Evolutionary conservation across 92 coral and sea anemone genomes (phyloP), one percentile per base, ranked within the genome.

Genomic region (Zoanthus gigantus): DNA sequence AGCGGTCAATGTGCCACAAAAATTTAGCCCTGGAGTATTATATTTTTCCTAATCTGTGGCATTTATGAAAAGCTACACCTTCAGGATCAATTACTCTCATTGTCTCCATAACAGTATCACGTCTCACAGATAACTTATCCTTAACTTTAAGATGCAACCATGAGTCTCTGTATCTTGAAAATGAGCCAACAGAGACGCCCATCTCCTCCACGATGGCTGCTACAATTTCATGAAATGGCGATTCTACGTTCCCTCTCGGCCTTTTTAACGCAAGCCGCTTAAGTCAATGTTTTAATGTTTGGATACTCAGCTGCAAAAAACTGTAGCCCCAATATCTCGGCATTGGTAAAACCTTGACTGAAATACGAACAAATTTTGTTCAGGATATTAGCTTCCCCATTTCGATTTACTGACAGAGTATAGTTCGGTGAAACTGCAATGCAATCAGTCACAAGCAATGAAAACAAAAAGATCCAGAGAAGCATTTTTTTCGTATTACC

Each of bases 21-120:
- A 50, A 50, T 50, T 50, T 50, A 7, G 56, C 56, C 56, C 56
- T 50, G 56, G 56, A 3, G 85, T 85, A 17, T 13, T 44, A 72
- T 90, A 84, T 78, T 76, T 31, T 46, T 56, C 68, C 48, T 23
- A 85, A 73, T 46, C 83, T 76, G 57, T 83, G 77, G 30, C 78
- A 34, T 58, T 48, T 85, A 0, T 83, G 81, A 63, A 61, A 66
- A 5, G 34, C 68, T 14, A 88, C 90, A 42, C 89, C 94, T 57
- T 88, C 88, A 5, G 91, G 92, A 66, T 88, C 92, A 48, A 91
- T 84, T 23, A 75, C 91, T 44, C 88, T 31, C 88, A 75, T 5
- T 6, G 91, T 86, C 14, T 18, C 18, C 94, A 91, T 91, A 3
- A 79, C 91, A 16, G 83, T 78, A 15, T 78, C 91, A 71, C 84